A percentile compares a stretch with the other conserved stretches of the same genome.
Evolutionary conservation across 1,140 invertebrate genomes (phyloP).

Genomic region (Lerema accius): DNA sequence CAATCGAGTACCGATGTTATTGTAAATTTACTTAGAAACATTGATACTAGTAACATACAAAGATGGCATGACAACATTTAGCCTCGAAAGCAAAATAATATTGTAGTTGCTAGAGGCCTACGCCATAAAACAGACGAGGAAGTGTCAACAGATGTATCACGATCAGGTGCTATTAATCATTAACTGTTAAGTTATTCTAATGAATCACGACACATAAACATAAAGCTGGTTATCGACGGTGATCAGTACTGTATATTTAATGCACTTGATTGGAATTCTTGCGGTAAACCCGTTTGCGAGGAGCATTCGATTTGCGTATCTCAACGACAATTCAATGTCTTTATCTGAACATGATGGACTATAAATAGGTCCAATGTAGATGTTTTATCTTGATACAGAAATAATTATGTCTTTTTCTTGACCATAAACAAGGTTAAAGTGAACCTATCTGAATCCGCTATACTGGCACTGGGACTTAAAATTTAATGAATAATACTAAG

Average conservation of each 20-base stretch:
- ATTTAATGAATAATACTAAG: too few relatives aligned
- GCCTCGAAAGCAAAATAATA: neutral
- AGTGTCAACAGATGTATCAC: slow-evolving; percentile 16
- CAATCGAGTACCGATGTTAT: neutral
- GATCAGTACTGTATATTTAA: slow-evolving; percentile 38
- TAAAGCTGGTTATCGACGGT: slow-evolving; percentile 19
- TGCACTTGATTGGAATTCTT: slow-evolving; percentile 46
- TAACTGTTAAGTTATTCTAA: slow-evolving; percentile 41
- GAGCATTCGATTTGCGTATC: slow-evolving; percentile 33
- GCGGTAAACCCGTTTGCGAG: slow-evolving; percentile 33
- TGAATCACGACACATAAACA: slow-evolving; percentile 32
- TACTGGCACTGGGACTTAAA: too few relatives aligned
- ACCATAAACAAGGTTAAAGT: too few relatives aligned
- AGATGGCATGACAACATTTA: neutral
- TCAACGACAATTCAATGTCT: slow-evolving; percentile 32
- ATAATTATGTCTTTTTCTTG: neutral
- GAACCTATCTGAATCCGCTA: too few relatives aligned
- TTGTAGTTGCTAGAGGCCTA: neutral
- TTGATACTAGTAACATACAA: too few relatives aligned
- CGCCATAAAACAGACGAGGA: slow-evolving; percentile 6
- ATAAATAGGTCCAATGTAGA: slow-evolving; percentile 19
- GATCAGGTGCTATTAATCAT: slow-evolving; percentile 34
- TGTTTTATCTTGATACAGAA: slow-evolving; percentile 9
- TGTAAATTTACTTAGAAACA: too few relatives aligned
- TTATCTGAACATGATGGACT: slow-evolving; percentile 32